Base-by-base conservation (phyloP, 1,140 invertebrate species). In the Frieseomelitta varia region DNA sequence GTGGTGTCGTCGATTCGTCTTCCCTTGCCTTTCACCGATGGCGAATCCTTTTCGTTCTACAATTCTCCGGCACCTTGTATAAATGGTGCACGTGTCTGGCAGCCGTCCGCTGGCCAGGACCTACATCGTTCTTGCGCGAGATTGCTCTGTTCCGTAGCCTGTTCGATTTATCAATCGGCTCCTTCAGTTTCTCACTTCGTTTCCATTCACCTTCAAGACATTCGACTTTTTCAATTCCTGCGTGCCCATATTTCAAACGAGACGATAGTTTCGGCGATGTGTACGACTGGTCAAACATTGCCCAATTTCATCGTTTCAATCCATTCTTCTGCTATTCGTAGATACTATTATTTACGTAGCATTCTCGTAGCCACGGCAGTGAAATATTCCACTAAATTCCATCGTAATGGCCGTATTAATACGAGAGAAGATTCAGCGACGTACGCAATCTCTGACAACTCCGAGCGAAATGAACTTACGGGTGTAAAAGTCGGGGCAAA, bases 1-100 rank as follows among this genome's bases (percentile, higher is more conserved):
- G 85, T 72, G 84, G 90, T 93, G 93, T 94, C 92, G 91, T 93
- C 93, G 89, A 95, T 94, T 93, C 93, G 93, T 94, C 93, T 94
- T 93, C 91, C 81, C 84, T 91, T 84, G 85, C 82, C 79, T 75
- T 74, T 39, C 75, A 83, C 90, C 89, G 90, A 91, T 90, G 88
- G 85, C 86, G 84, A 90, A 91, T 91, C 91, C 88, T 91, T 91
- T 94, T 91, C 86, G 69, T 89, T 90, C 82, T 77, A 83, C 88
- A 87, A 91, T 92, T 91, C 91, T 91, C 90, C 86, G 85, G 53
- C 82, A 81, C 81, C 81, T 91, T 91, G 93, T 93, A 94, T 92
- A 94, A 94, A 93, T 93, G 92, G 86, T 88, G 80, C 86, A 79
- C 56, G 80, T 76, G 79, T 91, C 89, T 91, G 91, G 72, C 88